phyloP scores from a whole-genome alignment of 2,888 invertebrate species.

The Frankliniella fusca region DNA sequence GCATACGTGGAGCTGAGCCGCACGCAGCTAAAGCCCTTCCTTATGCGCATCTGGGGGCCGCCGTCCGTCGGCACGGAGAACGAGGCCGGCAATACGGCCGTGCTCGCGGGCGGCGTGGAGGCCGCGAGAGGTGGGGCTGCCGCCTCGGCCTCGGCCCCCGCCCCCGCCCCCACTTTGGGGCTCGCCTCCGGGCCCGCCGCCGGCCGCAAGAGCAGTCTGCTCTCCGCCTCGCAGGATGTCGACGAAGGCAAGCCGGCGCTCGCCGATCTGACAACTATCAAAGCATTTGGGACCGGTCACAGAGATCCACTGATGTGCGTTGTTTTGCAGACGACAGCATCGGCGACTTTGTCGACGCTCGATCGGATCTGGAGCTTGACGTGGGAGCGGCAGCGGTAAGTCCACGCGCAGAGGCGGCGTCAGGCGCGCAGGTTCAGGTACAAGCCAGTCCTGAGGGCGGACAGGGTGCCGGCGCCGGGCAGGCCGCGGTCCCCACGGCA shows the following conservation, averaged over 20 bases:
- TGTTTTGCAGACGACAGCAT: conserved; percentile 9
- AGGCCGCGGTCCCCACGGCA: neutral
- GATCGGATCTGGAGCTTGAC: neutral
- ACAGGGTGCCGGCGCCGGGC: neutral
- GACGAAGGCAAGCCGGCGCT: conserved; percentile 14
- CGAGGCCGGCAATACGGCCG: conserved; percentile 50
- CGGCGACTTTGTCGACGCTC: conserved; percentile 6
- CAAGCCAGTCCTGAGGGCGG: neutral
- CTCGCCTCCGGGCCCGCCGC: neutral
- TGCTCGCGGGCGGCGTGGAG: conserved; percentile 31
- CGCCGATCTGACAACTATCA: neutral
- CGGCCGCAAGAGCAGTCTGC: neutral
- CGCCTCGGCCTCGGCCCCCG: neutral
- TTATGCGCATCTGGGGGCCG: conserved; percentile 76
- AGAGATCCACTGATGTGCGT: neutral
- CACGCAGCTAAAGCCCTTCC: conserved; percentile 70
- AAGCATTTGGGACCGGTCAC: no score
- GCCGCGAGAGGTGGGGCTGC: conserved; percentile 27
- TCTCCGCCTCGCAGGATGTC: neutral
- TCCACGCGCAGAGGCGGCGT: neutral
- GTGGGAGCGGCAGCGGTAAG: conserved; percentile 18
- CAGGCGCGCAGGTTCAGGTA: neutral
- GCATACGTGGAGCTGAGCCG: conserved; percentile 68
- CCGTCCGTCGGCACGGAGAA: conserved; percentile 67
- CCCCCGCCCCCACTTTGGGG: no score